phyloP scores from a whole-genome alignment of 1,140 invertebrate species.

The Himalopsyche phryganea region DNA sequence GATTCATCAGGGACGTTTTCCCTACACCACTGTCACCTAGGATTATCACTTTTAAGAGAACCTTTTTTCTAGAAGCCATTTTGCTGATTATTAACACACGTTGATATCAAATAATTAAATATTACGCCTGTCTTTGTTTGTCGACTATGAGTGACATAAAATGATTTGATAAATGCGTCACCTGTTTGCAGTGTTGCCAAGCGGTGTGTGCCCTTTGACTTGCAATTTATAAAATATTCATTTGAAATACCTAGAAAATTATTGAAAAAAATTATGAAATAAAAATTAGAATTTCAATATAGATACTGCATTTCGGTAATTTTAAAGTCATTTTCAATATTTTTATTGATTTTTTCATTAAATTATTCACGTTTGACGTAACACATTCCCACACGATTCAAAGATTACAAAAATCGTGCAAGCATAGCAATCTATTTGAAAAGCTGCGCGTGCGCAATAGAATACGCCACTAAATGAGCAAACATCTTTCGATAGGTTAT shows the following conservation, averaged over 20 bases:
- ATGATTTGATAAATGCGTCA: constrained; percentile 53
- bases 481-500: constrained; percentile 26
- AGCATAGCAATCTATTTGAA: constrained; percentile 10
- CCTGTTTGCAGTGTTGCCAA: constrained; percentile 45
- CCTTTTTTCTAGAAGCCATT: constrained; percentile 95
- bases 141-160: constrained; percentile 44
- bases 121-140: constrained; percentile 25
- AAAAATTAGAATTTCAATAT: too few relatives aligned
- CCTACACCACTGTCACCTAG: constrained; percentile 97
- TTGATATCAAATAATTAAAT: constrained; percentile 16
- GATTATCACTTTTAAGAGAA: constrained; percentile 95
- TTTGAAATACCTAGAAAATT: too few relatives aligned
- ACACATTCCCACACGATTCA: constrained; percentile 5
- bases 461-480: constrained; percentile 20
- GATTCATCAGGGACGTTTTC: constrained; percentile 99
- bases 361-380: neutral
- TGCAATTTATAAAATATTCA: too few relatives aligned
- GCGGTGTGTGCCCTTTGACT: constrained; percentile 11
- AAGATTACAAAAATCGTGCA: constrained; percentile 2
- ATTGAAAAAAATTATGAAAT: too few relatives aligned
- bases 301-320: neutral
- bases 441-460: constrained; percentile 21
- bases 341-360: neutral
- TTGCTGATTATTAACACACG: constrained; percentile 12
- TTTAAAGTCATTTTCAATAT: neutral